Conservation (phyloP, 92 coral and sea anemone species). For the Porites evermanni region DNA sequence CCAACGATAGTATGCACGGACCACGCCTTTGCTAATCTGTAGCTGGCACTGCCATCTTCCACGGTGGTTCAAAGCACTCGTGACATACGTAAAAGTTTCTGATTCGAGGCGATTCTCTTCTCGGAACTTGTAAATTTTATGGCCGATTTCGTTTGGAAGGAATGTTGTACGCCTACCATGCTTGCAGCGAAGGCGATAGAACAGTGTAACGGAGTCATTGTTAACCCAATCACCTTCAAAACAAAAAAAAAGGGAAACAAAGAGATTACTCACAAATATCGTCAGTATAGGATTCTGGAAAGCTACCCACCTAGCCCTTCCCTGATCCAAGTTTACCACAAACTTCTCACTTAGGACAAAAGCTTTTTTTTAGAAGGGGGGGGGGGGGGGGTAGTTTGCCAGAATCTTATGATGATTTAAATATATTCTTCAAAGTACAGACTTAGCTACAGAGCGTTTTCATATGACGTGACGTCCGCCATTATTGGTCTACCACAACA, state of each 20-base stretch:
- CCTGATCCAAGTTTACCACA: no score
- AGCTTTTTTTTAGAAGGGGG: no score
- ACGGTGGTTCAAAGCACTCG: conserved; percentile 64
- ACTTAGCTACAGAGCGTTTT: no score
- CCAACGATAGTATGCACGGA: conserved; percentile 86
- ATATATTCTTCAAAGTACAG: no score
- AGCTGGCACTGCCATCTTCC: conserved; percentile 89
- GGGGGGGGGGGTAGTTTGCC: no score
- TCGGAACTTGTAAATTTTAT: conserved; percentile 83
- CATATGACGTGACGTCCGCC: no score
- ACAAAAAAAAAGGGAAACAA: not conserved
- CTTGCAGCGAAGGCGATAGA: conserved; percentile 80
- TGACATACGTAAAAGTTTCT: conserved; percentile 84
- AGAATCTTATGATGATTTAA: no score
- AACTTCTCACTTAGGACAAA: no score
- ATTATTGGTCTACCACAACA: no score
- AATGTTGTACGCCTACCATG: conserved; percentile 73
- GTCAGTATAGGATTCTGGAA: no score
- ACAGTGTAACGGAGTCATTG: conserved; percentile 79
- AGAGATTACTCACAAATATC: not conserved
- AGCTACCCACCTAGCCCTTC: no score
- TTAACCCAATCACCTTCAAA: conserved; percentile 93
- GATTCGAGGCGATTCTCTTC: conserved; percentile 84
- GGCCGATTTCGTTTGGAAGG: conserved; percentile 87
- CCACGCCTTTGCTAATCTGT: conserved; percentile 81